phyloP scores from a whole-genome alignment of 2,113 vertebrate species.

The Callopanchax toddi region DNA sequence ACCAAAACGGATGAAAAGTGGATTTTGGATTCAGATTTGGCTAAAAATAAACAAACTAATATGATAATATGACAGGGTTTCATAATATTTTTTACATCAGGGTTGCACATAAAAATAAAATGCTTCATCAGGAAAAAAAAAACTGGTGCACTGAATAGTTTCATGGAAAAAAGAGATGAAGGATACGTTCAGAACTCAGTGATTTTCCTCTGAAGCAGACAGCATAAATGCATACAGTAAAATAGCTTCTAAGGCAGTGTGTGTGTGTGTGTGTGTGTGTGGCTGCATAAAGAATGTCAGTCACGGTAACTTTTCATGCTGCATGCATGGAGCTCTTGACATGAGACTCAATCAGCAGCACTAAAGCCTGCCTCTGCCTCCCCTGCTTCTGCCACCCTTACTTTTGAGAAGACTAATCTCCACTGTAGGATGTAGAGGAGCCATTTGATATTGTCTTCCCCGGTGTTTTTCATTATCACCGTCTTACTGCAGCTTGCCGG shows the following conservation, averaged over 20 bases:
- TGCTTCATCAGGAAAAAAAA: too few species aligned
- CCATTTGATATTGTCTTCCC: slow-evolving; percentile 98
- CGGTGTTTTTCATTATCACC: slow-evolving; percentile 99
- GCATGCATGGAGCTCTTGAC: slow-evolving; percentile 68
- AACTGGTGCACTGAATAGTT: too few species aligned
- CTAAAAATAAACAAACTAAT: too few species aligned
- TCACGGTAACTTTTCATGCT: slow-evolving; percentile 66
- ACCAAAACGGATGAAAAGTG: too few species aligned
- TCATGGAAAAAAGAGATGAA: too few species aligned
- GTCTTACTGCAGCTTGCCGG: slow-evolving; percentile 92
- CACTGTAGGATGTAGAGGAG: slow-evolving; percentile 93
- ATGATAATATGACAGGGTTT: too few species aligned
- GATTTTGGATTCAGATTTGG: too few species aligned
- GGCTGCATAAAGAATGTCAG: slow-evolving; percentile 65
- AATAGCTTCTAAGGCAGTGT: slow-evolving; percentile 29
- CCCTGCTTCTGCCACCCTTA: slow-evolving; percentile 59
- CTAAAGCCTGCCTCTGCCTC: slow-evolving; percentile 74
- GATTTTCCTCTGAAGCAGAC: slow-evolving; percentile 18
- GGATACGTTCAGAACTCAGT: slow-evolving; percentile 26
- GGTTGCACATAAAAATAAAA: too few species aligned
- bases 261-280: slow-evolving; percentile 30
- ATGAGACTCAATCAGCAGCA: slow-evolving; percentile 78
- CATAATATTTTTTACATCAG: too few species aligned
- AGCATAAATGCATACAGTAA: slow-evolving; percentile 38
- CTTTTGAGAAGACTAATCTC: slow-evolving; percentile 77